Evolutionary conservation across 2,797 vertebrate species (phyloP).

Genomic region (Mallotus villosus): DNA sequence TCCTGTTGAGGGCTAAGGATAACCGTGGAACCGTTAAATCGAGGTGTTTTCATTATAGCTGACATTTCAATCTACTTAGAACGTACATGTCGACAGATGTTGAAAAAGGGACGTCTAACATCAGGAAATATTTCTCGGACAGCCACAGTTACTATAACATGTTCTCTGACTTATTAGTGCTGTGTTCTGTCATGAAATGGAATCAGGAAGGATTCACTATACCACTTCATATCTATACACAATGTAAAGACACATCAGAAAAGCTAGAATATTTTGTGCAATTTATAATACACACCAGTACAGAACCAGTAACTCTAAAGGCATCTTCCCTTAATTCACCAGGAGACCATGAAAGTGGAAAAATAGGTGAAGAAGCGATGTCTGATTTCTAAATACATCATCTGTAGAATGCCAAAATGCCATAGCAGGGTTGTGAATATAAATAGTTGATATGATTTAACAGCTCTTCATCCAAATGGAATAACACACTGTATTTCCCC

Average conservation of each 20-base stretch:
- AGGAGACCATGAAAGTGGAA: background rate
- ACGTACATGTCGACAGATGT: background rate
- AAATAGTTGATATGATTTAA: constrained; percentile 22
- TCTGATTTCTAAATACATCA: constrained; percentile 7
- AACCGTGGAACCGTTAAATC: background rate
- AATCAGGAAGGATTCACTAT: no score
- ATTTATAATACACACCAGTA: background rate
- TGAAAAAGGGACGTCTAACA: background rate
- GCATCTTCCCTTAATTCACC: background rate
- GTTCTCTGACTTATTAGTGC: no score
- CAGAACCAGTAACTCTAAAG: background rate
- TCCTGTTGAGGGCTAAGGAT: no score
- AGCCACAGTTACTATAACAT: no score
- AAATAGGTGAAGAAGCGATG: no score
- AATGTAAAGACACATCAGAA: background rate
- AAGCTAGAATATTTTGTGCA: background rate
- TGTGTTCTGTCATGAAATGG: no score
- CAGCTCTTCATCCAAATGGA: constrained; percentile 20
- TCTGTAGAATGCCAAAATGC: constrained; percentile 13
- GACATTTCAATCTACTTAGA: background rate
- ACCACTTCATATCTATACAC: no score
- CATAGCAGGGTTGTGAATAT: constrained; percentile 13
- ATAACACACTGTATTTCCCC: constrained; percentile 18
- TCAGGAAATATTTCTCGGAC: no score
- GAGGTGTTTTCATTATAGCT: constrained; percentile 1